These are phyloP conservation scores for Eristalis arbustorum DNA, from an alignment of 2,888 invertebrate species.

Conservation along the genomic window DNA sequence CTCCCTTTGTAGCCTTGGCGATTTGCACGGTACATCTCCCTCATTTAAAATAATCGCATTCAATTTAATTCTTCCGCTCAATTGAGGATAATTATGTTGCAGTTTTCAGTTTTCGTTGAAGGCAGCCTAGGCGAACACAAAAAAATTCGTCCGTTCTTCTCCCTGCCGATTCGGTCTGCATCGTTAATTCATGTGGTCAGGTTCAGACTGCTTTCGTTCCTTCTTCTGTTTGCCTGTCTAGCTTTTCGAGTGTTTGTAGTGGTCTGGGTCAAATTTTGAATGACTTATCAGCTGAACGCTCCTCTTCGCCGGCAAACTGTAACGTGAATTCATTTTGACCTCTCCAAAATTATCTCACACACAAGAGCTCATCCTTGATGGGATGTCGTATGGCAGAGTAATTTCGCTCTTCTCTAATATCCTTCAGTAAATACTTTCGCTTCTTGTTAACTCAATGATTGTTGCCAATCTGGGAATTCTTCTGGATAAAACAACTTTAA, in stretches of 20 bases:
- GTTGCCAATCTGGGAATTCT: neutral
- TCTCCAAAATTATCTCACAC: neutral
- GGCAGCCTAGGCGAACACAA: neutral
- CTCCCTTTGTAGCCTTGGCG: neutral
- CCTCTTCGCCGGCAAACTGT: neutral
- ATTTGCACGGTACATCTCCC: conserved; percentile 20
- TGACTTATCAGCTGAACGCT: neutral
- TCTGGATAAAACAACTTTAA: too few relatives aligned
- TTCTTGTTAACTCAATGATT: conserved; percentile 6
- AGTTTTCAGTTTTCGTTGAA: conserved; percentile 21
- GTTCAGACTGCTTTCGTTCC: neutral
- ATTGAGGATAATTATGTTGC: conserved; percentile 70
- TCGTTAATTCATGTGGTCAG: conserved; percentile 37
- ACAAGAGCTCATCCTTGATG: too few relatives aligned
- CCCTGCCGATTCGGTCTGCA: conserved; percentile 11
- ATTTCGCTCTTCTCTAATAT: conserved; percentile 13
- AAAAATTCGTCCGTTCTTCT: neutral
- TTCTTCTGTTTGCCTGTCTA: neutral
- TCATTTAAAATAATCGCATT: conserved; percentile 68
- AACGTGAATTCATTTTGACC: neutral
- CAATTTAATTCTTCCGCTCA: conserved; percentile 68
- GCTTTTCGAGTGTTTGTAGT: neutral
- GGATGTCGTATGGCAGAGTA: neutral
- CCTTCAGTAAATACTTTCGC: conserved; percentile 40
- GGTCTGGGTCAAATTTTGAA: neutral